Percentiles rank a stretch among this genome's conserved stretches.
Conservation (phyloP, 2,113 vertebrate species). For the Ciconia stormi region DNA sequence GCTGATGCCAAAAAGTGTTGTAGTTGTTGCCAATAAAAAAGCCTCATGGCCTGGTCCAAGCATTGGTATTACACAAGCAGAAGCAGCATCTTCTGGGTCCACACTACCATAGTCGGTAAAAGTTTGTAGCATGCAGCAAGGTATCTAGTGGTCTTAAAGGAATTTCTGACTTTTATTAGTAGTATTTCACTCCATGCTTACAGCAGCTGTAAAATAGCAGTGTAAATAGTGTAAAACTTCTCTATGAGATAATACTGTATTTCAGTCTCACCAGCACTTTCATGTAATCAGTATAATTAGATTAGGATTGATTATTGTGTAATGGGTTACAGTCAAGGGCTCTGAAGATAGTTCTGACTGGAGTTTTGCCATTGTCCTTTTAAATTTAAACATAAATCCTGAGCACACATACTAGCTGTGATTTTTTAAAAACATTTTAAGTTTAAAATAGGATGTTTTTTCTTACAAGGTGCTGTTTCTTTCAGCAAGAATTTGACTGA, state of each 20-base stretch:
- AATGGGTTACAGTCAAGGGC: not conserved
- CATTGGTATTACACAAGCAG: not conserved
- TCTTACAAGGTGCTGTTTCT: not conserved
- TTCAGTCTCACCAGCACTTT: not conserved
- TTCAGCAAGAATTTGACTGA: not conserved
- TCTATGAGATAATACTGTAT: not conserved
- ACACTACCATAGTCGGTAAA: fast-evolving
- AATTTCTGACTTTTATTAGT: not conserved
- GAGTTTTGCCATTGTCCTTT: not conserved
- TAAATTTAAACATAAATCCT: not conserved
- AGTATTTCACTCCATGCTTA: not conserved
- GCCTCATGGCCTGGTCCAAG: not conserved
- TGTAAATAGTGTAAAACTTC: not conserved
- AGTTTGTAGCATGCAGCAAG: not conserved
- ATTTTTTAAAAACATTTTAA: not conserved
- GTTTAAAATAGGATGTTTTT: not conserved
- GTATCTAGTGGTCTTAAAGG: not conserved
- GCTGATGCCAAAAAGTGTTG: not conserved
- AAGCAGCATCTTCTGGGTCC: not conserved
- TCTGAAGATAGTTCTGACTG: not conserved
- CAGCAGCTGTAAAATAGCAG: not conserved
- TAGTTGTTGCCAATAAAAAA: not conserved
- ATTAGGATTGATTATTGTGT: not conserved
- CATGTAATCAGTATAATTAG: not conserved
- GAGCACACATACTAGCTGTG: not conserved